Conservation (phyloP, 2,113 vertebrate genomes). For the Psittacus erithacus region DNA sequence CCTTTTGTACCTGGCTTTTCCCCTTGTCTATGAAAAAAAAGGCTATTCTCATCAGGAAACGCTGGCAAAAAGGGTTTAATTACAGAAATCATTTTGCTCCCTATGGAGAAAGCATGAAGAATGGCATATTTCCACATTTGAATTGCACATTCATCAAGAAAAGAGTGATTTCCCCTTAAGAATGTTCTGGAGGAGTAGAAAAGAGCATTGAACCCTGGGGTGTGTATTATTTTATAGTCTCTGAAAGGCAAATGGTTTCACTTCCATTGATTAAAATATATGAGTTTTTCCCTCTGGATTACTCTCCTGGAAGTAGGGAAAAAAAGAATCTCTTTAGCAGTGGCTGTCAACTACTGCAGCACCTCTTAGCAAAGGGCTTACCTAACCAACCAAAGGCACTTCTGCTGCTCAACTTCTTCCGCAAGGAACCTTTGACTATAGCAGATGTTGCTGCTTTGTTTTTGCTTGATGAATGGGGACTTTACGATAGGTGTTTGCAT, state of each 20-base stretch:
- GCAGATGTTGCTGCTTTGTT: conserved; percentile 40
- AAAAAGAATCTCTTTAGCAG: background rate
- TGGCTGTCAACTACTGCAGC: background rate
- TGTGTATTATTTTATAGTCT: conserved; percentile 54
- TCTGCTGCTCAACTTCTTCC: background rate
- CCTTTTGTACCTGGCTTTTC: background rate
- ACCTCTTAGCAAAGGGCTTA: background rate
- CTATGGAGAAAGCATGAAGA: conserved; percentile 58
- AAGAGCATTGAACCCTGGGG: conserved; percentile 62
- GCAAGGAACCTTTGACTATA: conserved; percentile 43
- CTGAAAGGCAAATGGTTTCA: conserved; percentile 57
- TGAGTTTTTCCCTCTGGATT: conserved; percentile 61
- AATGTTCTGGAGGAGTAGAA: conserved; percentile 55
- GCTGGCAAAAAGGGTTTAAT: conserved; percentile 56
- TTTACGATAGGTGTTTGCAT: conserved; percentile 21
- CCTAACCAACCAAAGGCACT: background rate
- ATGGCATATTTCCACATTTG: conserved; percentile 61
- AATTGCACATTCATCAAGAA: conserved; percentile 67
- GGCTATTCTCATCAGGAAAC: conserved; percentile 21
- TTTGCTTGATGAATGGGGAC: background rate
- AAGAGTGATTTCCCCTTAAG: conserved; percentile 56
- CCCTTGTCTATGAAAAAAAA: background rate
- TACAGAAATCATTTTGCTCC: conserved; percentile 57
- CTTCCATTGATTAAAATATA: conserved; percentile 60
- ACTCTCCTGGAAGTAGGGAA: background rate